phyloP scores from a whole-genome alignment of 2,113 vertebrate species.

The Saccopteryx leptura region DNA sequence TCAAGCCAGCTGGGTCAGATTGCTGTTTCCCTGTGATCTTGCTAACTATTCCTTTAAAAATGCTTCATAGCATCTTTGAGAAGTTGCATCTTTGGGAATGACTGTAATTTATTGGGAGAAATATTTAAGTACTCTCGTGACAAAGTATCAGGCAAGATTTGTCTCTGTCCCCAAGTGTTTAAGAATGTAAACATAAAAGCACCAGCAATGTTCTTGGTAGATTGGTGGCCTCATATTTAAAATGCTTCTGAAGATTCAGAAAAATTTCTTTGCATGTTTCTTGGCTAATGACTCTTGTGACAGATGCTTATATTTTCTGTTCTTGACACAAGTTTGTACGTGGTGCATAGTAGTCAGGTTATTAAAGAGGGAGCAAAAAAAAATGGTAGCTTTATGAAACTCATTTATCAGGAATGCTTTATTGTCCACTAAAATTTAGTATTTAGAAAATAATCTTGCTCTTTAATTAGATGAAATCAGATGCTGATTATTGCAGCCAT shows the following conservation, averaged over 20 bases:
- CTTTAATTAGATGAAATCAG: conserved; percentile 74
- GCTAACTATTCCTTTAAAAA: neutral
- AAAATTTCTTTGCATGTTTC: neutral
- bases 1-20: neutral
- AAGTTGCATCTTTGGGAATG: conserved; percentile 37
- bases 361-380: conserved; percentile 15
- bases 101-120: conserved; percentile 53
- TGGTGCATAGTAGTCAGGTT: neutral
- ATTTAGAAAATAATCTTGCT: conserved; percentile 72
- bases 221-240: neutral
- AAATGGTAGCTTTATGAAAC: conserved; percentile 51
- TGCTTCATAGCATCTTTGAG: conserved; percentile 5
- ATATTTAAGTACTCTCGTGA: conserved; percentile 21
- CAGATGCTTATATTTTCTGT: neutral
- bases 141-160: conserved; percentile 10
- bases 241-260: neutral
- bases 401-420: conserved; percentile 54
- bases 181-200: conserved; percentile 25
- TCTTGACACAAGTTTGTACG: neutral
- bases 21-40: neutral
- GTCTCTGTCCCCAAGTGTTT: neutral
- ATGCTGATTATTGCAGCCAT: conserved; percentile 35
- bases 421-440: conserved; percentile 69
- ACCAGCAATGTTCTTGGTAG: neutral
- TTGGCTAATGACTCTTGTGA: neutral